Percentiles rank a stretch among this genome's conserved stretches.
Evolutionary conservation across 2,113 vertebrate genomes (phyloP).

Genomic region (Xenopus borealis): DNA sequence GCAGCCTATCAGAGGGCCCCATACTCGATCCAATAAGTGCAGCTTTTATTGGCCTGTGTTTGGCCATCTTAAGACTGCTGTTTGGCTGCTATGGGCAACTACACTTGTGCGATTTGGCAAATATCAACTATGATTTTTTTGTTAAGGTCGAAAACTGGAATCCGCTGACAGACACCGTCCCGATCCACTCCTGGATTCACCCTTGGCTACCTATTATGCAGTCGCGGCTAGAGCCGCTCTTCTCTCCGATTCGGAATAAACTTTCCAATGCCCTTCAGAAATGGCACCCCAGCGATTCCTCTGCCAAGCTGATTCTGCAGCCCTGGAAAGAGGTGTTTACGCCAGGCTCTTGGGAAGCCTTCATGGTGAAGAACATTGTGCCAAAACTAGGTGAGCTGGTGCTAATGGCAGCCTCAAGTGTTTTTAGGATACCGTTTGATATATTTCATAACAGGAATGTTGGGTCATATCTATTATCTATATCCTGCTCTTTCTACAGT

Average conservation of each 20-base stretch:
- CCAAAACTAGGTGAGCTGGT: conserved; percentile 84
- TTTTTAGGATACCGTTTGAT: too few relatives aligned
- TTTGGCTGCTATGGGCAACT: too few relatives aligned
- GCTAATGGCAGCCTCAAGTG: too few relatives aligned
- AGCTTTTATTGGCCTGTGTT: too few relatives aligned
- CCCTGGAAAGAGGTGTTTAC: conserved; percentile 97
- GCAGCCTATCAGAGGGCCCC: too few relatives aligned
- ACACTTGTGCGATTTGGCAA: too few relatives aligned
- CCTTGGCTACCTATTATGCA: conserved; percentile 94
- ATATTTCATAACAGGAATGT: too few relatives aligned
- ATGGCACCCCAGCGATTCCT: conserved; percentile 94
- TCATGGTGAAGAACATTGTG: conserved; percentile 97
- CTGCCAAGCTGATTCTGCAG: conserved; percentile 93
- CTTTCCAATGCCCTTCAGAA: conserved; percentile 88
- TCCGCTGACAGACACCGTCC: conserved; percentile 91
- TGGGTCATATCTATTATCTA: too few relatives aligned
- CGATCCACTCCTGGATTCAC: conserved; percentile 96
- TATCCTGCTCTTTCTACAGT: too few relatives aligned
- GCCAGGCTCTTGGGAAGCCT: conserved; percentile 93
- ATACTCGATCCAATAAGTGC: too few relatives aligned
- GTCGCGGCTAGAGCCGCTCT: conserved; percentile 85
- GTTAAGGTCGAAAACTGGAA: conserved; percentile 93
- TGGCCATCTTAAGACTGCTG: too few relatives aligned
- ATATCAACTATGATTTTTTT: background rate
- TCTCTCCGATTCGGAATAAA: conserved; percentile 91